Conservation (phyloP, 2,888 invertebrate genomes). For the Helobdella robusta region DNA sequence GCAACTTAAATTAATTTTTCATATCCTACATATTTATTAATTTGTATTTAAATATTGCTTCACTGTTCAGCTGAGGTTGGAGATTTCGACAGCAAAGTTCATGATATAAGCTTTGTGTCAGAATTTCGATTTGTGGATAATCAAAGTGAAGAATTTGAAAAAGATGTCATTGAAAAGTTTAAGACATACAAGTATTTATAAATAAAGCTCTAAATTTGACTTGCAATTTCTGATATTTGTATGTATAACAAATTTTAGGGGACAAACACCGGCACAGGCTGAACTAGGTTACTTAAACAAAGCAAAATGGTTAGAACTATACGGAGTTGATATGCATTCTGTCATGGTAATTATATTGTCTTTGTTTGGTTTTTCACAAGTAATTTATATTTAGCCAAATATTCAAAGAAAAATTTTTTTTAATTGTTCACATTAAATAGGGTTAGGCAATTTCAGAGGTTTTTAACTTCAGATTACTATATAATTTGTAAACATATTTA, state of each 20-base stretch:
- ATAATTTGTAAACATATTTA: too few relatives aligned
- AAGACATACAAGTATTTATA: conserved; percentile 52
- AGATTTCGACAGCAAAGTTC: conserved; percentile 71
- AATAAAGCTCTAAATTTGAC: not conserved
- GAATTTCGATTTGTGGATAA: conserved; percentile 75
- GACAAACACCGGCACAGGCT: conserved; percentile 85
- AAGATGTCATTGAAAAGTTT: conserved; percentile 72
- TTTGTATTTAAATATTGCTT: not conserved
- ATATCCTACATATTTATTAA: conserved; percentile 2
- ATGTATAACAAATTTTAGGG: conserved; percentile 51
- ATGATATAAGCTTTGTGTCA: conserved; percentile 91
- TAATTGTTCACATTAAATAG: too few relatives aligned
- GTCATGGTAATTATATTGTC: conserved; percentile 73
- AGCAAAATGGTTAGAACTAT: conserved; percentile 95
- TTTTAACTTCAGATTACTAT: too few relatives aligned
- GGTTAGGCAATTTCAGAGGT: too few relatives aligned
- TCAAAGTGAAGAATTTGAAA: conserved; percentile 16
- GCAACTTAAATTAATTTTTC: conserved; percentile 7
- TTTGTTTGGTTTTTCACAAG: too few relatives aligned
- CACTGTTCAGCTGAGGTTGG: conserved; percentile 10
- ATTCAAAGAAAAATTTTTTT: too few relatives aligned
- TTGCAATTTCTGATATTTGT: not conserved
- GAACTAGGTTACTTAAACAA: conserved; percentile 89
- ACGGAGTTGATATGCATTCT: conserved; percentile 96
- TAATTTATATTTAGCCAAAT: too few relatives aligned